Base-by-base conservation (phyloP, 2,888 invertebrate genomes). In the Atethmia centrago region DNA sequence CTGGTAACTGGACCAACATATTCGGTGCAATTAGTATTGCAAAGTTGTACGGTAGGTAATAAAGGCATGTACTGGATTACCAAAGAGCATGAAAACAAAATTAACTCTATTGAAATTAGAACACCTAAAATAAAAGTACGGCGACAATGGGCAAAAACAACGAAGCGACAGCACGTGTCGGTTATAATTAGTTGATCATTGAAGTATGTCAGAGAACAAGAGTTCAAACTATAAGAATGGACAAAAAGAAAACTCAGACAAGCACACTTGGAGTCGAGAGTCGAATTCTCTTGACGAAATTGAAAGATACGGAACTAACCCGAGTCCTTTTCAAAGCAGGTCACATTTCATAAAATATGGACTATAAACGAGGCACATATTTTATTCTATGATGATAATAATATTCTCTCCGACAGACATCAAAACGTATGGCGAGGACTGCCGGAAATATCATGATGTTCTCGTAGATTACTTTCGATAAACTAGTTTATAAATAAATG, bases 381-480 rank as follows among this genome's bases (percentile, higher is more conserved):
- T 73, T 69, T 49, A 58, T 68, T 71, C 58, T 28, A 49, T 66
- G 21, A 62, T 74, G 67, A n/a, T n/a, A n/a, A 64, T 66, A 79
- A 70, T 80, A 80, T 49, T 36, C 58, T 73, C 68, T 77, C 68
- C 59, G 47, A 67, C 66, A 70, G 55, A 77, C 66, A 81, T 80
- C 77, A 77, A 80, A 80, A 78, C 80, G 63, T 69, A 66, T 64
- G 67, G 74, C 45, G 63, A 80, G n/a, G 64, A 69, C 67, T 67
- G 66, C 78, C 80, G 80, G 81, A 81, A 81, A 81, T 81, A 81
- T 81, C 80, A 81, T 63, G 51, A 80, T 77, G 78, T 67, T 80
- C 74, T 78, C 66, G 67, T 71, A 81, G 77, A 80, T 80, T 77
- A 80, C 77, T 70, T 81, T 78, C 74, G 80, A 81, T 81, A 74